A percentile compares a stretch with the other conserved stretches of the same genome.
These are phyloP conservation scores for Nomada hirtipes DNA, from an alignment of 2,888 invertebrate genomes.

Conservation along the genomic window DNA sequence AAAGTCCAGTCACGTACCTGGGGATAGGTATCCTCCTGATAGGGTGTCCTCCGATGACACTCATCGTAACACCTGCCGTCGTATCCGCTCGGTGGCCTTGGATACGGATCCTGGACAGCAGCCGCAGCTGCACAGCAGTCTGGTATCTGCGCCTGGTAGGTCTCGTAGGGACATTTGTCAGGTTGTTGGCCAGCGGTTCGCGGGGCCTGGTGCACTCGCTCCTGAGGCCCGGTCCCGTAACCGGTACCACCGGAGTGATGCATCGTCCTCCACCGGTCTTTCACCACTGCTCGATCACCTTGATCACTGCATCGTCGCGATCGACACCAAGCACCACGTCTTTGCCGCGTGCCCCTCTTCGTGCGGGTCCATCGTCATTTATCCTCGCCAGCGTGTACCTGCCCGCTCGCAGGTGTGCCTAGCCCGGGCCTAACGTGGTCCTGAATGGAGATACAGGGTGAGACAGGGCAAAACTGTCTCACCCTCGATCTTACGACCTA, in stretches of 20 bases:
- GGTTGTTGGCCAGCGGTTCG: conserved; percentile 72
- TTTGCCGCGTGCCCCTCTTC: conserved; percentile 50
- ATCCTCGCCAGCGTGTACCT: conserved; percentile 4
- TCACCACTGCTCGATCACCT: conserved; percentile 54
- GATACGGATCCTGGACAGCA: conserved; percentile 82
- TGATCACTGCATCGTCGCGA: conserved; percentile 70
- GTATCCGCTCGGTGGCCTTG: conserved; percentile 84
- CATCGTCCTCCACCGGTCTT: conserved; percentile 71
- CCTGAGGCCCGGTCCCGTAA: conserved; percentile 81
- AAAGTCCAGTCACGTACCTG: conserved; percentile 75
- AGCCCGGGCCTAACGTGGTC: conserved; percentile 37
- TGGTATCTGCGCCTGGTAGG: conserved; percentile 83
- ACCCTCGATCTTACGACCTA: conserved; percentile 18
- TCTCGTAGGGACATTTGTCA: conserved; percentile 82
- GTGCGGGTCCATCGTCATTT: conserved; percentile 54
- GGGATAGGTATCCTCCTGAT: conserved; percentile 80
- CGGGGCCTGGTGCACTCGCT: conserved; percentile 78
- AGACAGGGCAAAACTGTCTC: conserved; percentile 49
- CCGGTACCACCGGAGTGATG: conserved; percentile 79
- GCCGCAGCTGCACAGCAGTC: conserved; percentile 84
- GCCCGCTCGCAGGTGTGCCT: conserved; percentile 16
- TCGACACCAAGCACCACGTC: conserved; percentile 56
- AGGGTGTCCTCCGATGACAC: conserved; percentile 80
- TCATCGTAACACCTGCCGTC: conserved; percentile 82
- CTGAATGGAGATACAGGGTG: conserved; percentile 36